These are phyloP conservation scores for Melanargia galathea DNA, from an alignment of 2,888 invertebrate genomes.

Conservation along the genomic window DNA sequence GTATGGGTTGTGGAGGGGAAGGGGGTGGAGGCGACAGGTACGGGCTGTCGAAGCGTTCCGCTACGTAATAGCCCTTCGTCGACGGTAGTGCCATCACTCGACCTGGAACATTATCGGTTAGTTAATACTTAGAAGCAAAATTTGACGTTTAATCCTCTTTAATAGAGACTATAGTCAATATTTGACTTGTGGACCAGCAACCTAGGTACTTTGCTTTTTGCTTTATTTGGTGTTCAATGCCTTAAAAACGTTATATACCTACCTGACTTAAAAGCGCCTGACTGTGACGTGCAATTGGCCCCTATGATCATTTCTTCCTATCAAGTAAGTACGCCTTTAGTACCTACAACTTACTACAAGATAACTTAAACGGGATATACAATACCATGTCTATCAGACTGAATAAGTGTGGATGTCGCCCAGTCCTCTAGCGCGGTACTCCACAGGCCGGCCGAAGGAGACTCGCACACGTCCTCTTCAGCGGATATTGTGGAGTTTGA, in stretches of 20 bases:
- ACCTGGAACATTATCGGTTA: conserved; percentile 57
- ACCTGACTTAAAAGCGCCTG: too few relatives aligned
- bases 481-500: conserved; percentile 47
- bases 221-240: too few relatives aligned
- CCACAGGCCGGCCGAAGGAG: conserved; percentile 78
- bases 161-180: too few relatives aligned
- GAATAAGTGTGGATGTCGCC: conserved; percentile 71
- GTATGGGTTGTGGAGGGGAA: conserved; percentile 25
- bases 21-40: conserved; percentile 45
- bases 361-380: neutral
- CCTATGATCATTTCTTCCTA: too few relatives aligned
- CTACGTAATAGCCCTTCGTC: conserved; percentile 71
- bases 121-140: neutral
- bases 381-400: conserved; percentile 61
- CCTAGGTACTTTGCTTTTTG: too few relatives aligned
- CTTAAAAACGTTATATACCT: too few relatives aligned
- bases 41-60: conserved; percentile 66
- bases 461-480: conserved; percentile 39
- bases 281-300: too few relatives aligned
- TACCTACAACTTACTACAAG: neutral
- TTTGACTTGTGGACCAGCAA: too few relatives aligned
- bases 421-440: conserved; percentile 84
- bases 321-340: neutral
- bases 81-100: conserved; percentile 71
- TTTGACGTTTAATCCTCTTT: neutral